A percentile compares a stretch with the other conserved stretches of the same genome.
Evolutionary conservation across 2,888 invertebrate genomes (phyloP).

Genomic region (Escarpia spicata): DNA sequence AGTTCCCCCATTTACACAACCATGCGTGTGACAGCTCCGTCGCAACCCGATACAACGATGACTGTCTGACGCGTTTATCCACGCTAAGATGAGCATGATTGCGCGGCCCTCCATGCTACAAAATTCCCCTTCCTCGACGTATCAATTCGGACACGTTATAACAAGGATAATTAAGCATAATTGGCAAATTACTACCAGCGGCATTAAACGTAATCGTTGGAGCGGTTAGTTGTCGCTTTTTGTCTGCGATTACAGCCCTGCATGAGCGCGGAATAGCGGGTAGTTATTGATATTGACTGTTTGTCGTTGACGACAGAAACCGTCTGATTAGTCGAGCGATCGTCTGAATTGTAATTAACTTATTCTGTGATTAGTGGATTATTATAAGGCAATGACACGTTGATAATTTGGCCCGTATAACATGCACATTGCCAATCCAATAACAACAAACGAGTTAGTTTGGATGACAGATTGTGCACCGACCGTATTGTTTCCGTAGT

Average conservation of each 20-base stretch:
- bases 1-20: neutral
- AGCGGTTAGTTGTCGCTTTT: neutral
- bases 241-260: neutral
- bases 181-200: neutral
- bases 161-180: slow-evolving; percentile 16
- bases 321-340: neutral
- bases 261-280: neutral
- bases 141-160: neutral
- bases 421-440: neutral
- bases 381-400: neutral
- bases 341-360: slow-evolving; percentile 4
- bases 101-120: neutral
- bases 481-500: no score
- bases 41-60: neutral
- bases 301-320: neutral
- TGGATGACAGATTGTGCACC: neutral
- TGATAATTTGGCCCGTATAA: neutral
- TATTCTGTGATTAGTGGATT: neutral
- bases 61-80: neutral
- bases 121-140: neutral
- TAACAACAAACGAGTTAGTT: neutral
- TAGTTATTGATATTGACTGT: neutral
- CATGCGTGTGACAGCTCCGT: neutral
- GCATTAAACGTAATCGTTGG: neutral
- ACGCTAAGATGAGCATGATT: neutral